Percentiles rank a stretch among this genome's conserved stretches.
phyloP scores from a whole-genome alignment of 2,888 invertebrate genomes.

The Limnephilus auricula region DNA sequence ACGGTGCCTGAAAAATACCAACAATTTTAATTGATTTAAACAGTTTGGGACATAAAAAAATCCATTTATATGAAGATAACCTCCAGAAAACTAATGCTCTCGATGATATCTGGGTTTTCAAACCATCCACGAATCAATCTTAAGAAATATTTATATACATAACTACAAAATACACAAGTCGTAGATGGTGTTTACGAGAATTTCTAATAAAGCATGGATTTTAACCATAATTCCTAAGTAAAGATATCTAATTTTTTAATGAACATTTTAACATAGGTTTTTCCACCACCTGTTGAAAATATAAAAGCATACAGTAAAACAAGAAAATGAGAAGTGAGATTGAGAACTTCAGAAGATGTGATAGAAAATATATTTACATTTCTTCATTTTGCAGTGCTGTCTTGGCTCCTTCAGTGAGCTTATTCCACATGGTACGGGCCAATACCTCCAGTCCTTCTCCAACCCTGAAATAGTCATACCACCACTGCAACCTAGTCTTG shows the following conservation, averaged over 20 bases:
- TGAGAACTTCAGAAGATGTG: not conserved
- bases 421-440: constrained; percentile 82
- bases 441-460: constrained; percentile 82
- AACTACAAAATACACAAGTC: too few relatives aligned
- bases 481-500: constrained; percentile 81
- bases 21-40: not conserved
- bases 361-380: constrained; percentile 74
- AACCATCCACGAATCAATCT: too few relatives aligned
- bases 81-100: too few relatives aligned
- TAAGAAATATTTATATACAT: too few relatives aligned
- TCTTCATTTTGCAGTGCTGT: constrained; percentile 90
- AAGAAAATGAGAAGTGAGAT: not conserved
- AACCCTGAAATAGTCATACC: constrained; percentile 87
- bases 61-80: too few relatives aligned
- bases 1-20: constrained; percentile 79
- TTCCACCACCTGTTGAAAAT: not conserved
- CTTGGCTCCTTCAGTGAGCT: constrained; percentile 84
- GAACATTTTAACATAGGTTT: too few relatives aligned
- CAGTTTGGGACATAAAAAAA: too few relatives aligned
- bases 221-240: too few relatives aligned
- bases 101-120: too few relatives aligned
- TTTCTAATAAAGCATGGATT: too few relatives aligned
- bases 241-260: too few relatives aligned
- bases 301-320: not conserved
- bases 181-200: too few relatives aligned